Evolutionary conservation across 1,140 invertebrate genomes (phyloP).

Genomic region (Drosophila malerkotliana): DNA sequence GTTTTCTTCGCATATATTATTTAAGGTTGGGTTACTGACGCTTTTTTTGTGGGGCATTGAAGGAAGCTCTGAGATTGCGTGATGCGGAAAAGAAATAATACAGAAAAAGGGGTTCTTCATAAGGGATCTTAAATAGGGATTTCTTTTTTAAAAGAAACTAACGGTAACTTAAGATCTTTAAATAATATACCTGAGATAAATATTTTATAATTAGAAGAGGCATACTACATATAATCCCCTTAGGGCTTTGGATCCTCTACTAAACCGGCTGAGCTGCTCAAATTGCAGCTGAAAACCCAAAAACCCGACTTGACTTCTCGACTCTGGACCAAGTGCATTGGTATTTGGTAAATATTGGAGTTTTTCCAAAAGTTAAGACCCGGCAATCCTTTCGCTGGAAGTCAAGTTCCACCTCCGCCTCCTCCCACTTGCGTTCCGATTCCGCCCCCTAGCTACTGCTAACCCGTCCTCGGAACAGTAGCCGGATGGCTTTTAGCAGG

Average conservation of each 20-base stretch:
- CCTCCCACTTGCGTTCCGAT: not conserved
- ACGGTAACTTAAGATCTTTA: conserved; percentile 17
- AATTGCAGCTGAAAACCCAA: conserved; percentile 32
- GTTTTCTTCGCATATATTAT: not conserved
- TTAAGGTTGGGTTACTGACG: conserved; percentile 27
- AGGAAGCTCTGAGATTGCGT: conserved; percentile 44
- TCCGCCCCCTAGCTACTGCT: conserved; percentile 33
- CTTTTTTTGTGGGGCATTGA: conserved; percentile 40
- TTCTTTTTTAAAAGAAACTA: conserved; percentile 17
- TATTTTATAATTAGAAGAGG: not conserved
- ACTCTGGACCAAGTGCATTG: conserved; percentile 41
- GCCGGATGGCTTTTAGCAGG: conserved; percentile 62
- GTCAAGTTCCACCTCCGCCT: conserved; percentile 29
- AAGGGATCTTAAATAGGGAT: conserved; percentile 4
- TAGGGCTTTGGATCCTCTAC: conserved; percentile 21
- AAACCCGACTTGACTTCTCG: conserved; percentile 67
- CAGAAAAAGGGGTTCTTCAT: conserved; percentile 4
- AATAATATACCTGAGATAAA: not conserved
- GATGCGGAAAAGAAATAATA: conserved; percentile 47
- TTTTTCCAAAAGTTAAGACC: conserved; percentile 58
- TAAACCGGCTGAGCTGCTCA: conserved; percentile 40
- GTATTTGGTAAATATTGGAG: conserved; percentile 79
- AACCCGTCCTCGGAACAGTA: conserved; percentile 56
- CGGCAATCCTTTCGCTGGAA: conserved; percentile 69
- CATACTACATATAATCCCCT: not conserved